These are phyloP conservation scores for Podocnemis expansa DNA, from an alignment of 2,113 vertebrate species.

Conservation along the genomic window DNA sequence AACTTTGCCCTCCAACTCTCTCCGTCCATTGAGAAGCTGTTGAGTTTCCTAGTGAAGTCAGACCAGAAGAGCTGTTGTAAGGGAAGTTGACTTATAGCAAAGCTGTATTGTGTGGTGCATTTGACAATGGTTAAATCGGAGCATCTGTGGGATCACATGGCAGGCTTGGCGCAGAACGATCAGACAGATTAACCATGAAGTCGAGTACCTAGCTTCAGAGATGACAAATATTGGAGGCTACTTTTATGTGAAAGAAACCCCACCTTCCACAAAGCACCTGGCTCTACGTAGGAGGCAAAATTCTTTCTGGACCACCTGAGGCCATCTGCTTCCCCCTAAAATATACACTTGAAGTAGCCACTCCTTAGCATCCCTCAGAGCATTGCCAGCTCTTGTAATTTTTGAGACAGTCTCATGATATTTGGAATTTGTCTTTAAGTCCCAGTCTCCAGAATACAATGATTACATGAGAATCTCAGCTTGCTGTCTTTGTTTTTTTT, in stretches of 20 bases:
- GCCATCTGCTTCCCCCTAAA: neutral
- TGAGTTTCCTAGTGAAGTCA: neutral
- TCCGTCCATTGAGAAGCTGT: neutral
- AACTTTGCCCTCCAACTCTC: neutral
- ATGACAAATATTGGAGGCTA: neutral
- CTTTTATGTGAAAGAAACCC: neutral
- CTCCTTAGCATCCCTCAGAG: constrained; percentile 6
- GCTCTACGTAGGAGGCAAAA: neutral
- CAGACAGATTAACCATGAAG: constrained; percentile 29
- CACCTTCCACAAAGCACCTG: neutral
- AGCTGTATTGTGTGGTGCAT: constrained; percentile 45
- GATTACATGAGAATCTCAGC: constrained; percentile 32
- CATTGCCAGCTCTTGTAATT: constrained; percentile 42
- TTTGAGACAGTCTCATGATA: constrained; percentile 50
- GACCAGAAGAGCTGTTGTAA: neutral
- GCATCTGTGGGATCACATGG: constrained; percentile 42
- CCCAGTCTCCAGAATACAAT: constrained; percentile 45
- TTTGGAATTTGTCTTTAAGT: constrained; percentile 35
- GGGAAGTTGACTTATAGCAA: neutral
- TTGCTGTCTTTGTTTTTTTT: too few relatives aligned
- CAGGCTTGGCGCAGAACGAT: constrained; percentile 60
- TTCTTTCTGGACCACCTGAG: neutral
- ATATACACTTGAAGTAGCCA: constrained; percentile 50
- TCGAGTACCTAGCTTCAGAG: neutral
- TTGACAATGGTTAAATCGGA: constrained; percentile 42